Evolutionary conservation across 2,888 invertebrate species (phyloP), one percentile per base, ranked within the genome.

Genomic region (Drosophila paranaensis): DNA sequence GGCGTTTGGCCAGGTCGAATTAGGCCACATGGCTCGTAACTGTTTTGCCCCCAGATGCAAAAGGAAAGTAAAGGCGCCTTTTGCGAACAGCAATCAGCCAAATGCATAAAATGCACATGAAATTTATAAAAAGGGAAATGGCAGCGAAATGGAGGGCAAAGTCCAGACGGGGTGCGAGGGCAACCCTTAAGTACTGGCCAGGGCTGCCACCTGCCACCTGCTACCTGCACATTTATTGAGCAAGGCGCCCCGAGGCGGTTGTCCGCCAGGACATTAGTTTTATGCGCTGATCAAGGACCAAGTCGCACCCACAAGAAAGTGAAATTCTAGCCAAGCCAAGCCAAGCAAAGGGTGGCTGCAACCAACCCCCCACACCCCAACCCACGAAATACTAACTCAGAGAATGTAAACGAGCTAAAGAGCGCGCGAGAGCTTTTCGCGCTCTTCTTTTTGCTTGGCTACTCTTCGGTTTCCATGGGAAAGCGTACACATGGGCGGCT

Each of bases 231-330:
- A 43, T 66, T 66, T 75, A 71, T 78, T 78, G 78, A 78, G 67
- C 75, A 72, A 75, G 58, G 65, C 54, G 64, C 79, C 69, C 79
- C 63, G 43, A 76, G 78, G 68, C 68, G 74, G 74, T 74, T 64
- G 54, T 73, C 71, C 77, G 71, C 68, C 80, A 77, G 81, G 79
- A 79, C 79, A 77, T 79, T 77, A 80, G 74, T 80, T 80, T 79
- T 66, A 79, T 80, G 81, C 54, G 64, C 54, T 46, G 71, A 65
- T 79, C 74, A 79, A 80, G 79, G 80, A 77, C 77, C 77, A 13
- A 27, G 43, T 20, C 48, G 27, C 48, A 57, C 45, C 35, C 57
- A 35, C 56, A 25, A 42, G 30, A 37, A 20, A 54, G 51, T 63
- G 71, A 77, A 77, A 74, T 30, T 65, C 37, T 20, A 39, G 55